phyloP scores from a whole-genome alignment of 2,797 vertebrate genomes.

The Euphonia xanthogaster region DNA sequence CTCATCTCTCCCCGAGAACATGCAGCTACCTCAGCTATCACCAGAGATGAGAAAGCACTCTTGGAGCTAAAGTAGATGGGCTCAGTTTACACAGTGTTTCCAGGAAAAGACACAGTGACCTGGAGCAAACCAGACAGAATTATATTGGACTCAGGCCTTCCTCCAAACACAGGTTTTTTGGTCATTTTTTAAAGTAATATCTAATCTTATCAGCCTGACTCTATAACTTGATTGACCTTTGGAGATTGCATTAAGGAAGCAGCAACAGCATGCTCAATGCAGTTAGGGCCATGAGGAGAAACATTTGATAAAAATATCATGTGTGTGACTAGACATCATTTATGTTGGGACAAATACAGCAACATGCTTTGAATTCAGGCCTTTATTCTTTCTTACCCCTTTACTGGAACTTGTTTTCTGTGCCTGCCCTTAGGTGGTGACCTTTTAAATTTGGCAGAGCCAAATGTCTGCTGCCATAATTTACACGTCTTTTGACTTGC shows the following conservation, averaged over 20 bases:
- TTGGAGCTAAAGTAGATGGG: not conserved
- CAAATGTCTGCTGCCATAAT: not conserved
- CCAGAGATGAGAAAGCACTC: not conserved
- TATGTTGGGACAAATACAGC: not conserved
- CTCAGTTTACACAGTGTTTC: not conserved
- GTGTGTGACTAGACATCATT: not conserved
- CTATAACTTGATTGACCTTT: constrained; percentile 60
- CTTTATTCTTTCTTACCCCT: not conserved
- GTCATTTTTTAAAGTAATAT: constrained; percentile 49
- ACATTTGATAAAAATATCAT: constrained; percentile 22
- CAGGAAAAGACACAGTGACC: constrained; percentile 1
- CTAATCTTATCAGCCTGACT: constrained; percentile 49
- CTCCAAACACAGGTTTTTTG: not conserved
- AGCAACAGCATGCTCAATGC: not conserved
- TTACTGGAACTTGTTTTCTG: not conserved
- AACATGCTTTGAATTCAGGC: not conserved
- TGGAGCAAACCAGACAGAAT: constrained; percentile 10
- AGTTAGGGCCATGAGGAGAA: constrained; percentile 3
- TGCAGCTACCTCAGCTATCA: not conserved
- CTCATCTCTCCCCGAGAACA: not conserved
- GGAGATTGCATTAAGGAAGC: constrained; percentile 29
- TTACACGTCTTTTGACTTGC: not conserved
- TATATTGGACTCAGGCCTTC: not conserved
- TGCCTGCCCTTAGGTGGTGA: not conserved
- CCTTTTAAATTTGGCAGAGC: not conserved